A percentile compares a stretch with the other conserved stretches of the same genome.
These are phyloP conservation scores for Caiman crocodilus DNA, from an alignment of 2,797 vertebrate genomes.

Conservation along the genomic window DNA sequence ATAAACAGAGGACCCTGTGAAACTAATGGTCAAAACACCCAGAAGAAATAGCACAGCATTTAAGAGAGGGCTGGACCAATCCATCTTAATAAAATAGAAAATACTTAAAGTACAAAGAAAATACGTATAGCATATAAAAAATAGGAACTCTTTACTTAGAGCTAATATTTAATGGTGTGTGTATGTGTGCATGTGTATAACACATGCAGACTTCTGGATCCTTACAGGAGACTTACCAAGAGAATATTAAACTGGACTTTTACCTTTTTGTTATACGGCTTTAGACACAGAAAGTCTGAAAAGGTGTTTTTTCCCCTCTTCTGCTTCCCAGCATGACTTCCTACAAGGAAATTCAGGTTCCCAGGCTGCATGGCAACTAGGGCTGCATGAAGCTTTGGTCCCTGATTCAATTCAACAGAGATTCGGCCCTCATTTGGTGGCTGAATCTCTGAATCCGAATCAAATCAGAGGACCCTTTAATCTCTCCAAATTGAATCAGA, in stretches of 20 bases:
- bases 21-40: background rate
- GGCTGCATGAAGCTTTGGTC: no score
- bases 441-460: no score
- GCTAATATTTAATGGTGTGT: background rate
- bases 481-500: no score
- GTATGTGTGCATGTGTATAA: background rate
- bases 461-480: no score
- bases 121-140: rapidly evolving
- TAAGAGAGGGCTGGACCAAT: background rate
- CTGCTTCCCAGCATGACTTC: background rate
- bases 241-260: background rate
- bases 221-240: background rate
- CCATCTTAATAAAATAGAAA: background rate
- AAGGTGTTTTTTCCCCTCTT: background rate
- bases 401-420: no score
- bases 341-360: background rate
- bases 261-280: rapidly evolving
- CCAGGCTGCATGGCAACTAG: background rate
- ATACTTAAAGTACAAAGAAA: background rate
- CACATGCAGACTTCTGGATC: background rate
- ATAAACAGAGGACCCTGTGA: background rate
- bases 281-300: background rate
- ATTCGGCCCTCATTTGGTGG: no score
- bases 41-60: background rate
- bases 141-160: background rate